Evolutionary conservation across 2,888 invertebrate species (phyloP).

Genomic region (Caenorhabditis sp.): DNA sequence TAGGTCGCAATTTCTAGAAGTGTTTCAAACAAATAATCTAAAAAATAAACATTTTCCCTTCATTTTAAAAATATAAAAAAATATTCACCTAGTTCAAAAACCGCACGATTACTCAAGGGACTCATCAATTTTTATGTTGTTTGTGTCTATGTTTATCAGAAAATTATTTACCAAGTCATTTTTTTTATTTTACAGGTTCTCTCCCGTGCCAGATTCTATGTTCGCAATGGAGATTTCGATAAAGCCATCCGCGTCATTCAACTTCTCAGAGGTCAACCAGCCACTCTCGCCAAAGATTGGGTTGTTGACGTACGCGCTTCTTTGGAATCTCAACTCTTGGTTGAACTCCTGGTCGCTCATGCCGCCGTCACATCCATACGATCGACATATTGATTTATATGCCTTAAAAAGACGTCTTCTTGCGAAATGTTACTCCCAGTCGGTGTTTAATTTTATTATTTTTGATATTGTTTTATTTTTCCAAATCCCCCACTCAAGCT

Average conservation of each 20-base stretch:
- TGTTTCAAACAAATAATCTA: too few species aligned
- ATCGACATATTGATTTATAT: constrained; percentile 60
- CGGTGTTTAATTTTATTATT: neutral
- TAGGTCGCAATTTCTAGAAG: too few species aligned
- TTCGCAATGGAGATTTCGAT: constrained; percentile 83
- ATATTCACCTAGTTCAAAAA: too few species aligned
- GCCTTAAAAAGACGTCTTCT: neutral
- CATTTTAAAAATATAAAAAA: too few species aligned
- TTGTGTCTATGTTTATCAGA: neutral
- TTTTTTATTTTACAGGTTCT: constrained; percentile 77
- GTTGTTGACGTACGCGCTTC: constrained; percentile 77
- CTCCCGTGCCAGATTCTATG: constrained; percentile 86
- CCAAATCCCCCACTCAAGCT: neutral
- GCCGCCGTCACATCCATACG: constrained; percentile 79
- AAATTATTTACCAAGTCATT: neutral
- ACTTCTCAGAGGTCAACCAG: constrained; percentile 84
- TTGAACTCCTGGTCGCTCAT: constrained; percentile 87
- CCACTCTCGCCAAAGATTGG: constrained; percentile 86
- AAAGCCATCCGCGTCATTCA: constrained; percentile 81
- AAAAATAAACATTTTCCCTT: too few species aligned
- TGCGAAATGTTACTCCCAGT: neutral
- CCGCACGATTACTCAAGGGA: too few species aligned
- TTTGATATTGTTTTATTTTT: neutral
- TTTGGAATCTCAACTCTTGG: constrained; percentile 75
- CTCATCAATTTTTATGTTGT: too few species aligned